A percentile compares a stretch with the other conserved stretches of the same genome.
These are phyloP conservation scores for Leptocoma aspasia DNA, from an alignment of 2,113 vertebrate genomes.

Conservation along the genomic window DNA sequence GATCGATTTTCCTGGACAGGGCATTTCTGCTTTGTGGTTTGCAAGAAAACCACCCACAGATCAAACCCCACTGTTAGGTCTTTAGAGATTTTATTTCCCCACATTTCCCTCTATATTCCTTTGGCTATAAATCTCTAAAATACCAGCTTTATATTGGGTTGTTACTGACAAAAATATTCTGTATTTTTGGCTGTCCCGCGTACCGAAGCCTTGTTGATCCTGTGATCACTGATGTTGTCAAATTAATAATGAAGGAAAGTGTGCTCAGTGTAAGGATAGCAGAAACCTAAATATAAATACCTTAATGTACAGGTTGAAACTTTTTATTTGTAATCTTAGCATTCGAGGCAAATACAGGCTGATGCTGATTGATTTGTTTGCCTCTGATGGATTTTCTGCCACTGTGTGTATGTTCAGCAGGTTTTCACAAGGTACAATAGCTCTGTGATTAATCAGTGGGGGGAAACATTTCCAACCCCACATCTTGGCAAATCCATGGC, in stretches of 20 bases:
- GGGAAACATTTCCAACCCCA: neutral
- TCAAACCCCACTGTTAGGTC: neutral
- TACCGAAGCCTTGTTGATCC: neutral
- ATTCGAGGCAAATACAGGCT: neutral
- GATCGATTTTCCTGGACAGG: constrained; percentile 53
- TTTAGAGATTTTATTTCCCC: neutral
- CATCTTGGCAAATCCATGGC: neutral
- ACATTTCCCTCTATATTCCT: neutral
- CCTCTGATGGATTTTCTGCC: constrained; percentile 44
- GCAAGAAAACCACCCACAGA: constrained; percentile 46
- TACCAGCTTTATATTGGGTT: neutral
- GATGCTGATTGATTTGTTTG: constrained; percentile 6
- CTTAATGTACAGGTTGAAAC: neutral
- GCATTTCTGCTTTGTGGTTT: constrained; percentile 44
- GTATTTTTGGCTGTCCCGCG: neutral
- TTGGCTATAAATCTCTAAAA: neutral
- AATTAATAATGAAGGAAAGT: neutral
- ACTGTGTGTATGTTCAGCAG: neutral
- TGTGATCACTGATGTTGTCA: neutral
- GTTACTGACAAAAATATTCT: neutral
- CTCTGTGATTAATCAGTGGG: neutral
- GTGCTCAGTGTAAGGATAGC: neutral
- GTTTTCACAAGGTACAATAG: neutral
- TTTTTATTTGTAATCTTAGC: neutral
- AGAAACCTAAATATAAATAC: neutral